These are phyloP conservation scores for Melierax canorus DNA, from an alignment of 2,113 vertebrate species.

Conservation along the genomic window DNA sequence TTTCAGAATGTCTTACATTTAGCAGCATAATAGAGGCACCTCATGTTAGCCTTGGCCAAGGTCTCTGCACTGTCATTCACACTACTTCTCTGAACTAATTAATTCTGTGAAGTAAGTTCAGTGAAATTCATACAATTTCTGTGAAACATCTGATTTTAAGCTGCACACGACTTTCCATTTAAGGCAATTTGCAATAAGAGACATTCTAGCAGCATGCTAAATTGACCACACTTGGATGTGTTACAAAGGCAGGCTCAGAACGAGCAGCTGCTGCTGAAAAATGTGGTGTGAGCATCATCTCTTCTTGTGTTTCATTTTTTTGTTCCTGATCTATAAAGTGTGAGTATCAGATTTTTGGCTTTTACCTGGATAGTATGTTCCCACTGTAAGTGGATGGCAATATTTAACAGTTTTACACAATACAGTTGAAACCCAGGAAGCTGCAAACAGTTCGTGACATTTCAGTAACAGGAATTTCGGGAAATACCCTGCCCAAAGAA, in stretches of 20 bases:
- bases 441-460: not conserved
- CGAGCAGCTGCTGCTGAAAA: conserved; percentile 1
- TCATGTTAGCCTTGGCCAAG: not conserved
- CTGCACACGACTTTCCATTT: not conserved
- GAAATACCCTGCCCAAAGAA: not conserved
- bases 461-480: not conserved
- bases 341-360: not conserved
- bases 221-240: not conserved
- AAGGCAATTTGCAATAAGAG: not conserved
- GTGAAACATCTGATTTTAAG: not conserved
- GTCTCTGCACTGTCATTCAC: not conserved
- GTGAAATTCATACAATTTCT: not conserved
- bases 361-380: not conserved
- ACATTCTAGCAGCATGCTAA: not conserved
- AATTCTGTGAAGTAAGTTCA: not conserved
- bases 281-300: not conserved
- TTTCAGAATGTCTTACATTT: not conserved
- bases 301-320: not conserved
- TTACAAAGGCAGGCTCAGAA: not conserved
- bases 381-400: not conserved
- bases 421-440: not conserved
- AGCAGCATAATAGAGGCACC: not conserved
- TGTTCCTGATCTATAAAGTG: not conserved
- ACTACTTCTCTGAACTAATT: not conserved
- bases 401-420: not conserved